Evolutionary conservation across 2,113 vertebrate genomes (phyloP).

Genomic region (Melanostigma gelatinosum): DNA sequence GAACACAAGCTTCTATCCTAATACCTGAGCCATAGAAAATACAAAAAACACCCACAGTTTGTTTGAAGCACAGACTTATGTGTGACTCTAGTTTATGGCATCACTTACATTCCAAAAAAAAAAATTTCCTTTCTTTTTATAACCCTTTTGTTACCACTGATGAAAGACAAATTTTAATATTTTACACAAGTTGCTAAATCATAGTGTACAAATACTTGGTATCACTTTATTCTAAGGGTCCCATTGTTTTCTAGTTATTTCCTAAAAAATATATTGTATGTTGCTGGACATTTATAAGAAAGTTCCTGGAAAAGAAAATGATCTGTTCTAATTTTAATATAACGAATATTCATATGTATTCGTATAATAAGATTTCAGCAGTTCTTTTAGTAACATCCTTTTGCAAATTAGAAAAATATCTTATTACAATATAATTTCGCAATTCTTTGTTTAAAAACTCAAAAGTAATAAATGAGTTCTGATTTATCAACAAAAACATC

Average conservation of each 20-base stretch:
- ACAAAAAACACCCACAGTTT: not conserved
- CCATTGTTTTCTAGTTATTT: not conserved
- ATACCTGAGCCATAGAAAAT: slow-evolving; percentile 9
- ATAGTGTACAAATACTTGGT: not conserved
- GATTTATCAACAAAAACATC: not conserved
- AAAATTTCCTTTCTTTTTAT: not conserved
- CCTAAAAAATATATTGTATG: not conserved
- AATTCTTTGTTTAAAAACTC: not conserved
- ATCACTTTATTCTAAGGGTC: not conserved
- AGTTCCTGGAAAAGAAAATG: not conserved
- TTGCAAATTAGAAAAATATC: not conserved
- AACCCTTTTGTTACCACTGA: not conserved
- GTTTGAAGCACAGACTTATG: not conserved
- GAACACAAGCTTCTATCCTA: slow-evolving; percentile 6
- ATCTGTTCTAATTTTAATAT: not conserved
- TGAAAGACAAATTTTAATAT: not conserved
- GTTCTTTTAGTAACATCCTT: not conserved
- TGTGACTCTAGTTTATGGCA: not conserved
- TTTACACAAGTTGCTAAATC: not conserved
- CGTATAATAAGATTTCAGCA: not conserved
- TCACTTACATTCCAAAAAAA: not conserved
- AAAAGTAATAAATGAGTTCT: not conserved
- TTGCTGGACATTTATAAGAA: not conserved
- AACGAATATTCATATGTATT: not conserved
- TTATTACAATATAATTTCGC: not conserved